These are phyloP conservation scores for Ryuthela nishihirai DNA, from an alignment of 2,888 invertebrate species.

Conservation along the genomic window DNA sequence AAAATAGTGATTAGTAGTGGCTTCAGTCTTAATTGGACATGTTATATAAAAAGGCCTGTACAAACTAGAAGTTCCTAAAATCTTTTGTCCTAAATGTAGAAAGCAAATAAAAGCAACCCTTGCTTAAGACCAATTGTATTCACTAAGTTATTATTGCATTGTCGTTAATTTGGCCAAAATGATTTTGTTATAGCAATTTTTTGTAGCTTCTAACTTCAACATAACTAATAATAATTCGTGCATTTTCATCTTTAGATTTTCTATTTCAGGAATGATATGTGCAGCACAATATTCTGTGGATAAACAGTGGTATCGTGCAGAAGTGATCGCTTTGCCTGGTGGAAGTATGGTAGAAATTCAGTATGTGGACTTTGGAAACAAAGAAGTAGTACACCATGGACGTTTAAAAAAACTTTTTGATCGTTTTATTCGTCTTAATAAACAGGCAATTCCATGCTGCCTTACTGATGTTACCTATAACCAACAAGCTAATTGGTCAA, in stretches of 20 bases:
- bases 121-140: no score
- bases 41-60: no score
- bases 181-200: background rate
- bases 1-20: no score
- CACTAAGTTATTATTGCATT: no score
- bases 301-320: slow-evolving; percentile 65
- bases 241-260: no score
- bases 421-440: slow-evolving; percentile 55
- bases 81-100: no score
- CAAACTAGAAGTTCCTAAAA: no score
- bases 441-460: slow-evolving; percentile 55
- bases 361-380: slow-evolving; percentile 63
- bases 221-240: background rate
- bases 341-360: slow-evolving; percentile 57
- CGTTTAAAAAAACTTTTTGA: slow-evolving; percentile 38
- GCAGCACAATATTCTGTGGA: slow-evolving; percentile 62
- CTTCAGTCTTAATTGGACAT: no score
- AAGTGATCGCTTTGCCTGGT: slow-evolving; percentile 56
- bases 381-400: slow-evolving; percentile 54
- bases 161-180: background rate
- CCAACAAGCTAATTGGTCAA: slow-evolving; percentile 8
- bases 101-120: no score
- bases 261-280: slow-evolving; percentile 61
- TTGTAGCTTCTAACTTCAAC: background rate
- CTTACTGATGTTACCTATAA: slow-evolving; percentile 46